These are phyloP conservation scores for Piscicola geometra DNA, from an alignment of 2,888 invertebrate genomes.

Conservation along the genomic window DNA sequence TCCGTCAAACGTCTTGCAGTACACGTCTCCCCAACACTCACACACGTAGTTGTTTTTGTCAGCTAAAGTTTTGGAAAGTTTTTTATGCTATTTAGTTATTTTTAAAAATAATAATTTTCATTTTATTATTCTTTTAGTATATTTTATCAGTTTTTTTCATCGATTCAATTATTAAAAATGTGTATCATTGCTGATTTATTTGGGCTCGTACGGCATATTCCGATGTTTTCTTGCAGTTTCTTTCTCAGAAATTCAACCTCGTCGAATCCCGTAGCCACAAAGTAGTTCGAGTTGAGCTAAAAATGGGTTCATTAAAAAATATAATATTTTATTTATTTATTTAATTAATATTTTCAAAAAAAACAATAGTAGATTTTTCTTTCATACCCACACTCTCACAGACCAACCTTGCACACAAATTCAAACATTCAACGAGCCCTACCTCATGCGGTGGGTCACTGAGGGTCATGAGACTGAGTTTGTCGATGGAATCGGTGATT, in stretches of 20 bases:
- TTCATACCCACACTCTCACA: neutral
- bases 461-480: neutral
- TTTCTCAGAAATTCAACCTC: slow-evolving; percentile 17
- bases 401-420: neutral
- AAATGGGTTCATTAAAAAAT: too few species aligned
- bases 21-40: slow-evolving; percentile 21
- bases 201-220: slow-evolving; percentile 2
- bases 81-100: too few species aligned
- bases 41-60: slow-evolving; percentile 7
- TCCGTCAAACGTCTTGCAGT: slow-evolving; percentile 20
- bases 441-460: slow-evolving; percentile 26
- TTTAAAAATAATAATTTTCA: too few species aligned
- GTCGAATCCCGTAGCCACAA: neutral
- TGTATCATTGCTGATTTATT: too few species aligned
- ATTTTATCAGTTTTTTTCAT: too few species aligned
- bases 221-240: neutral
- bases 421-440: neutral
- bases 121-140: too few species aligned
- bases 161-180: too few species aligned
- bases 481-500: slow-evolving; percentile 14
- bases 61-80: slow-evolving; percentile 5
- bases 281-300: slow-evolving; percentile 13
- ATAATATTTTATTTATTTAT: too few species aligned
- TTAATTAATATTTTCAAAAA: too few species aligned
- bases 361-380: too few species aligned